Evolutionary conservation across 2,888 invertebrate species (phyloP).

Genomic region (Seladonia tumulorum): DNA sequence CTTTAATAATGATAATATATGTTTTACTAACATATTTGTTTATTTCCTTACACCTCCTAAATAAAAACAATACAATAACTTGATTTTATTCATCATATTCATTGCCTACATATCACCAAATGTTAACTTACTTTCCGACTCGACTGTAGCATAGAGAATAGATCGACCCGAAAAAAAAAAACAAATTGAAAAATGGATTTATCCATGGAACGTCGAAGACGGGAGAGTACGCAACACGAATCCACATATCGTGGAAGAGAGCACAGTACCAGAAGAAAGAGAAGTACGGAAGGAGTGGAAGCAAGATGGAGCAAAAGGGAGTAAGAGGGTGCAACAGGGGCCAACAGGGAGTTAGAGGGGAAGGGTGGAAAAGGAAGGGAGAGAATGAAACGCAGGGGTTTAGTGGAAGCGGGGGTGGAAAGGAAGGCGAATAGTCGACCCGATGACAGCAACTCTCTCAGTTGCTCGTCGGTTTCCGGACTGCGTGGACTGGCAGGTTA

Average conservation of each 20-base stretch:
- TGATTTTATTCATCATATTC: too few species aligned
- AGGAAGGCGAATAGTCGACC: slow-evolving; percentile 70
- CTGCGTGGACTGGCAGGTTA: slow-evolving; percentile 80
- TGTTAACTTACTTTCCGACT: too few species aligned
- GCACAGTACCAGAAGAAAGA: neutral
- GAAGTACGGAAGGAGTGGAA: neutral
- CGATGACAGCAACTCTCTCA: slow-evolving; percentile 76
- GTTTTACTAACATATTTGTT: too few species aligned
- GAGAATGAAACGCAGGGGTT: slow-evolving; percentile 52
- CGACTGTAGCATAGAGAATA: too few species aligned
- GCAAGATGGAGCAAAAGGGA: neutral
- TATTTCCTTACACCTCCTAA: too few species aligned
- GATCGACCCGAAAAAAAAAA: neutral
- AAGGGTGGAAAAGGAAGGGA: slow-evolving; percentile 17
- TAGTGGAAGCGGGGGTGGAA: slow-evolving; percentile 61
- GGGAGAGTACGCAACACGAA: neutral
- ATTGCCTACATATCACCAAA: too few species aligned
- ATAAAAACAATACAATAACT: too few species aligned
- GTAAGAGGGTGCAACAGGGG: neutral
- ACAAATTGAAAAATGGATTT: neutral
- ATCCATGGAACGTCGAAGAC: neutral
- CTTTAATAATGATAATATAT: too few species aligned
- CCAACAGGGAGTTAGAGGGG: neutral
- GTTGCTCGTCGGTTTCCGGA: slow-evolving; percentile 82
- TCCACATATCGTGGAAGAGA: neutral